Evolutionary conservation across 2,113 vertebrate genomes (phyloP), one percentile per base, ranked within the genome.

Genomic region (Gavia stellata): DNA sequence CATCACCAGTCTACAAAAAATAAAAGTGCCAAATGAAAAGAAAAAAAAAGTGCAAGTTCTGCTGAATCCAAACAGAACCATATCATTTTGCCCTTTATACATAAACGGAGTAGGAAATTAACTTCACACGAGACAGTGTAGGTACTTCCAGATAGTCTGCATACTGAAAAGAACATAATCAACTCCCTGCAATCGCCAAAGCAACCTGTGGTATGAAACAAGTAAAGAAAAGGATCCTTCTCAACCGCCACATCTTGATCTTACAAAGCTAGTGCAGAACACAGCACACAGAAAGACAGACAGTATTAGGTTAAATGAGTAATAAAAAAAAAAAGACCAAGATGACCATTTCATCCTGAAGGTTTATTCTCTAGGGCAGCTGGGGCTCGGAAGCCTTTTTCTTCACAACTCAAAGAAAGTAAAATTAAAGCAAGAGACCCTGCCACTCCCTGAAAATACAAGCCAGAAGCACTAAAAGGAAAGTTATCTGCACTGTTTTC

Each of bases 121-220:
- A 34, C 0, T 55, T 55, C 15, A 38, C 2, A 0, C 7, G 34
- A 73, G 26, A 74, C 14, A 38, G 10, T 0, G 1, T 3, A 72
- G n/a, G 50, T 31, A 40, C 6, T 74, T 56, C 28, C 45, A 77
- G 31, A 40, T 0, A 42, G 55, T 12, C 65, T 7, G 12, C 11
- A 24, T 4, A 23, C 21, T 18, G 9, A 63, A 65, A 21, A 16
- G 52, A 12, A 61, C 19, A n/a, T 2, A 4, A 3, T 12, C 36
- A 44, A 29, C 19, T 12, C 58, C 14, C 55, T n/a, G 19, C 9
- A 40, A 40, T 1, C 53, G 45, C 70, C 56, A 47, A 65, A 63
- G 21, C 56, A 81, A 72, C 19, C n/a, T 55, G 24, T 8, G 20
- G 7, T 10, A 72, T 8, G 19, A 52, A 75, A 44, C 23, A 38